Percentiles rank a stretch among this genome's conserved stretches.
Evolutionary conservation across 92 coral and sea anemone genomes (phyloP).

Genomic region (Muricea muricata): DNA sequence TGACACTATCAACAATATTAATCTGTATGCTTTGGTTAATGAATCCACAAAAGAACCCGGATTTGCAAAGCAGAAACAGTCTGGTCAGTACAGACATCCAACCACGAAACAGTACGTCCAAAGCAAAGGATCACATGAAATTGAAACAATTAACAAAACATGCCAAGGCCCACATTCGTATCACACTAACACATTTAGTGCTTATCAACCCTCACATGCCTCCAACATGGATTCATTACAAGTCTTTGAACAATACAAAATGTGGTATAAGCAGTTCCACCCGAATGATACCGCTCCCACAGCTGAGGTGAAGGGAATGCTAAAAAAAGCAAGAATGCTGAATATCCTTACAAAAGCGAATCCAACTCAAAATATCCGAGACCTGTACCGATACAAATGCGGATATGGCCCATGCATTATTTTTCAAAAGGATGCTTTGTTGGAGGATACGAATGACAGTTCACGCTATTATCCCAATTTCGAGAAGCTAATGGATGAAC

Average conservation of each 20-base stretch:
- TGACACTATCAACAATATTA: slow-evolving; percentile 28
- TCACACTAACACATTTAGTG: slow-evolving; percentile 60
- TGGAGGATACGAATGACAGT: not conserved
- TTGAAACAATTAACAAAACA: slow-evolving; percentile 64
- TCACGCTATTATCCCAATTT: slow-evolving; percentile 19
- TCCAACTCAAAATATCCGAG: slow-evolving; percentile 33
- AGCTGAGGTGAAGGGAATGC: slow-evolving; percentile 15
- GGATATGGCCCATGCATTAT: slow-evolving; percentile 42
- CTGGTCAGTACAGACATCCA: slow-evolving; percentile 68
- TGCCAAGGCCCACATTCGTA: slow-evolving; percentile 70
- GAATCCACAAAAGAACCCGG: slow-evolving; percentile 66
- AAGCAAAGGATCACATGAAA: slow-evolving; percentile 61
- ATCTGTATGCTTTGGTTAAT: slow-evolving; percentile 67
- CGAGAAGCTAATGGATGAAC: not conserved
- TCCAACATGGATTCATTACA: slow-evolving; percentile 48
- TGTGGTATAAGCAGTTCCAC: slow-evolving; percentile 9
- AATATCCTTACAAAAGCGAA: slow-evolving; percentile 26
- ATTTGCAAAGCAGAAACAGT: slow-evolving; percentile 69
- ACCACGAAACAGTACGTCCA: slow-evolving; percentile 57
- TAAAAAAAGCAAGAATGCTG: too few relatives aligned
- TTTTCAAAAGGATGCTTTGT: slow-evolving; percentile 38
- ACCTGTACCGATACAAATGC: slow-evolving; percentile 41
- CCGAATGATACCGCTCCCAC: not conserved
- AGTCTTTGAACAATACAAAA: too few relatives aligned
- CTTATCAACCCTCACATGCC: slow-evolving; percentile 63